Percentiles rank a stretch among this genome's conserved stretches.
Conservation (phyloP, 2,797 vertebrate genomes). For the Notamacropus eugenii region DNA sequence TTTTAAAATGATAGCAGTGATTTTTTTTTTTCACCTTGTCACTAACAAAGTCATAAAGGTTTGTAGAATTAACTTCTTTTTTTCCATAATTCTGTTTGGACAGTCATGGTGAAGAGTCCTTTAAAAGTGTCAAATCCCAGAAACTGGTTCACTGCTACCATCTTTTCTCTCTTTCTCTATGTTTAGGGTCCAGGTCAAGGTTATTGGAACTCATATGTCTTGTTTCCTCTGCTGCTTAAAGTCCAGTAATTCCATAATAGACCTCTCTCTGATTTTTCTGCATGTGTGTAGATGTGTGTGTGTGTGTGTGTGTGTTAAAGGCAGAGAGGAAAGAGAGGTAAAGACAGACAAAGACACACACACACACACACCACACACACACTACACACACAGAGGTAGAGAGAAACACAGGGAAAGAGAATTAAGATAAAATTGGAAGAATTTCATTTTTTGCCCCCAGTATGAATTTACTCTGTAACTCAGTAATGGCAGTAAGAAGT, state of each 20-base stretch:
- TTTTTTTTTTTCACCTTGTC: neutral
- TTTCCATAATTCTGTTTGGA: neutral
- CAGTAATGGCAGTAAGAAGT: conserved; percentile 22
- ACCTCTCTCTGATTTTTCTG: neutral
- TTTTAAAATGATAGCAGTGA: neutral
- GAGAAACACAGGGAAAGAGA: neutral
- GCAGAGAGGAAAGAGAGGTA: neutral
- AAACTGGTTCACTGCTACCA: neutral
- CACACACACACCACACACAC: neutral
- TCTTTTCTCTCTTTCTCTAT: neutral
- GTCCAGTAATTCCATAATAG: neutral
- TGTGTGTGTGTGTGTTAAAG: neutral
- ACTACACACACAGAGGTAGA: neutral
- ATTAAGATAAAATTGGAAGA: conserved; percentile 45
- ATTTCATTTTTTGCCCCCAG: conserved; percentile 30
- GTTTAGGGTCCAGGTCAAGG: neutral
- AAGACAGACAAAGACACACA: neutral
- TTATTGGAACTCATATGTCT: neutral
- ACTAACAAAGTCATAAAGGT: neutral
- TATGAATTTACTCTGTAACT: conserved; percentile 50
- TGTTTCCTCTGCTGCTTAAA: neutral
- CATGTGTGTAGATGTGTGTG: neutral
- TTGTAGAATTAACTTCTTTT: neutral
- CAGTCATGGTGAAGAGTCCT: neutral
- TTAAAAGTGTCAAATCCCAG: neutral